Evolutionary conservation across 2,888 invertebrate species (phyloP).

Genomic region (Philopedon plagiatum): DNA sequence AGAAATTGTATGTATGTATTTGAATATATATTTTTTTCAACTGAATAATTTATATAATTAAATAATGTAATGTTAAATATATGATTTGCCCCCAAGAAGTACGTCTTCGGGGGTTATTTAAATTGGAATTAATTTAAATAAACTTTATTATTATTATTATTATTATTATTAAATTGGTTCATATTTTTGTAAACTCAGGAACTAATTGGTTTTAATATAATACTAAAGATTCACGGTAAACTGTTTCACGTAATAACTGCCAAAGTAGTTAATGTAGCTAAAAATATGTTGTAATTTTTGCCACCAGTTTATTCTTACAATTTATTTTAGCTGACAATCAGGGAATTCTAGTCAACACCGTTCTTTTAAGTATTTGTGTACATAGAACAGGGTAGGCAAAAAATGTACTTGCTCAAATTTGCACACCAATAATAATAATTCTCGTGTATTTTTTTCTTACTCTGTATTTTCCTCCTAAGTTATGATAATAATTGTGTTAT

Average conservation of each 20-base stretch:
- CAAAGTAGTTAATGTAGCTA: conserved; percentile 13
- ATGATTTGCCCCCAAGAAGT: no score
- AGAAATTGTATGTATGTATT: no score
- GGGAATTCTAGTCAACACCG: conserved; percentile 50
- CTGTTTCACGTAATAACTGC: conserved; percentile 6
- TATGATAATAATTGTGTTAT: conserved; percentile 39
- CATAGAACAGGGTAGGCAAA: conserved; percentile 37
- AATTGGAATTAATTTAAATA: no score
- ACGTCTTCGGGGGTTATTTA: no score
- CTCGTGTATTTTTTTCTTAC: conserved; percentile 29
- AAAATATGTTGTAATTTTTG: neutral
- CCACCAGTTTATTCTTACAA: conserved; percentile 15
- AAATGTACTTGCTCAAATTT: conserved; percentile 39
- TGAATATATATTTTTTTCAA: no score
- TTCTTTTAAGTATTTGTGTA: conserved; percentile 40
- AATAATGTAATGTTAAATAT: no score
- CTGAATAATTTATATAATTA: no score
- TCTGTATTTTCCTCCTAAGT: conserved; percentile 16
- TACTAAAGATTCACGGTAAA: neutral
- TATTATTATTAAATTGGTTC: neutral
- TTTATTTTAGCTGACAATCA: conserved; percentile 61
- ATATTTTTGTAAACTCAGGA: neutral
- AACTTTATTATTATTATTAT: no score
- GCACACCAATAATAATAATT: conserved; percentile 18
- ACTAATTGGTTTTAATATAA: conserved; percentile 8